A percentile compares a stretch with the other conserved stretches of the same genome.
Conservation (phyloP, 2,888 invertebrate species). For the Magallana nippona region DNA sequence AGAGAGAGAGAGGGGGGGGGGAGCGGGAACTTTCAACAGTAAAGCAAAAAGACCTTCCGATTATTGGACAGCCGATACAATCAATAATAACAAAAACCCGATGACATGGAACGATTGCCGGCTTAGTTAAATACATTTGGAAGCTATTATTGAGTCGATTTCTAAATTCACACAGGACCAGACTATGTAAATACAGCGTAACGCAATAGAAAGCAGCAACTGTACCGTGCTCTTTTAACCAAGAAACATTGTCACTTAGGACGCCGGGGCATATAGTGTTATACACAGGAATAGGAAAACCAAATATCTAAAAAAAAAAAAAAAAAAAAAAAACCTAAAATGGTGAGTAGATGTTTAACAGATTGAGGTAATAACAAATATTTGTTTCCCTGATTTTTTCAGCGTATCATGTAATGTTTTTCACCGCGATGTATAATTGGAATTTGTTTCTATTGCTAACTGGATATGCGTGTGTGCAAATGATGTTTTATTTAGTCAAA, state of each 20-base stretch:
- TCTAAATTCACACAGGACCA: constrained; percentile 24
- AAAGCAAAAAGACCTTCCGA: not conserved
- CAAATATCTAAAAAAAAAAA: not conserved
- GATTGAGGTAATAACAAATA: no score
- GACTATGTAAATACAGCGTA: constrained; percentile 22
- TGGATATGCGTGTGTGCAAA: no score
- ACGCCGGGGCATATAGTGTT: not conserved
- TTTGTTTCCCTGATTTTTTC: no score
- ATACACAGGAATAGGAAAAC: not conserved
- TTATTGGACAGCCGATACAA: not conserved
- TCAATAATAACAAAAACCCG: constrained; percentile 21
- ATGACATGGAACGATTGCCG: constrained; percentile 18
- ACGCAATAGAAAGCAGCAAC: not conserved
- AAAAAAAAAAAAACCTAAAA: not conserved
- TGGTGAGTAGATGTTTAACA: not conserved
- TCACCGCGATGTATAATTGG: no score
- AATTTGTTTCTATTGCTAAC: no score
- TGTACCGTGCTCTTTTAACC: not conserved
- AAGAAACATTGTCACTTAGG: not conserved
- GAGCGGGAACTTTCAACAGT: no score
- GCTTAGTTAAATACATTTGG: constrained; percentile 31
- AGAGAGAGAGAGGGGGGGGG: not conserved
- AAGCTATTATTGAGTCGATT: constrained; percentile 23
- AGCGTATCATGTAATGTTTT: no score
- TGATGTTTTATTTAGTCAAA: no score